phyloP scores from a whole-genome alignment of 2,888 invertebrate species.

The Apamea crenata region DNA sequence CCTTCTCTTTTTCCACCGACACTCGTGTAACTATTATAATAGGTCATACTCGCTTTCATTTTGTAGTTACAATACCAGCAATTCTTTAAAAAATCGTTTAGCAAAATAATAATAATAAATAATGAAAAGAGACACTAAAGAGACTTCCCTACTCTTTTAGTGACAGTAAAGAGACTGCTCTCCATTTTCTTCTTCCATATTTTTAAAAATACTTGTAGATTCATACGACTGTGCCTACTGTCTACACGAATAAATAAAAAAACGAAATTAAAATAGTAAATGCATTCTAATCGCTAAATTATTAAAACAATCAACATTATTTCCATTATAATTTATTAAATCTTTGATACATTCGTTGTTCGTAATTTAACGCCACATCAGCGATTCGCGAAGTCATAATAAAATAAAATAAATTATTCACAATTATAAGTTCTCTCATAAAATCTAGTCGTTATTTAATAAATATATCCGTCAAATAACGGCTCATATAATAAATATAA shows the following conservation, averaged over 20 bases:
- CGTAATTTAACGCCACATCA: conserved; percentile 68
- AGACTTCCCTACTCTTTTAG: background rate
- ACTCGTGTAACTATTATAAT: background rate
- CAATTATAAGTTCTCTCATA: conserved; percentile 57
- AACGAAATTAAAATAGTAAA: background rate
- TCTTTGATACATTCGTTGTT: conserved; percentile 78
- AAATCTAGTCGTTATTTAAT: conserved; percentile 50
- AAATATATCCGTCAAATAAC: conserved; percentile 59
- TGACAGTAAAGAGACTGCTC: too few relatives aligned
- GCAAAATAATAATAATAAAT: background rate
- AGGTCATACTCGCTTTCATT: too few relatives aligned
- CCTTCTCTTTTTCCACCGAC: background rate
- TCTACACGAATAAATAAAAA: too few relatives aligned
- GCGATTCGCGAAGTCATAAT: conserved; percentile 59
- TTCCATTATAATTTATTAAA: conserved; percentile 71
- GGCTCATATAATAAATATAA: conserved; percentile 71
- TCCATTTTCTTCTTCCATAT: background rate
- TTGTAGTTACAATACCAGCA: background rate
- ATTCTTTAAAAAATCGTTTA: background rate
- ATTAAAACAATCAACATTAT: conserved; percentile 20
- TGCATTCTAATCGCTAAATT: background rate
- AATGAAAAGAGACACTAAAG: background rate
- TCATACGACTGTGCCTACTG: background rate
- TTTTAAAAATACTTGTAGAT: too few relatives aligned
- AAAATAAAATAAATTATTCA: conserved; percentile 68